Conservation (phyloP, 2,888 invertebrate species). For the Leucozona laternaria region DNA sequence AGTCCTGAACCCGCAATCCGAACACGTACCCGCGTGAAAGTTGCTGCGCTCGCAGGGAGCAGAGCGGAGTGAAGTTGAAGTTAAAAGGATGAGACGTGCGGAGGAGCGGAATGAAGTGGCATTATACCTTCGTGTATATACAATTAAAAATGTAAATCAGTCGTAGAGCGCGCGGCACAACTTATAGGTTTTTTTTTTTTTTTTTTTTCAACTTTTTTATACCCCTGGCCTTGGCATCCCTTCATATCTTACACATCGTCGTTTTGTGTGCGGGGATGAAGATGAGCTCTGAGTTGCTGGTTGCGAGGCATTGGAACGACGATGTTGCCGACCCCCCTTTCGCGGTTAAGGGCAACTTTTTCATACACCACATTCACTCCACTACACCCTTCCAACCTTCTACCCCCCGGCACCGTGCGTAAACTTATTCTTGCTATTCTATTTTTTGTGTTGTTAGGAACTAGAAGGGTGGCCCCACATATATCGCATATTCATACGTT, state of each 20-base stretch:
- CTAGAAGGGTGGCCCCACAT: slow-evolving; percentile 74
- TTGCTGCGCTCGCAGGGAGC: slow-evolving; percentile 65
- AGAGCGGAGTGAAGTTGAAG: slow-evolving; percentile 1
- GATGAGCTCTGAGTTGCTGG: slow-evolving; percentile 32
- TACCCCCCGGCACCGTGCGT: slow-evolving; percentile 3
- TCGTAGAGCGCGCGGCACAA: slow-evolving; percentile 75
- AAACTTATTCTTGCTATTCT: slow-evolving; percentile 54
- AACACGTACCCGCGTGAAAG: slow-evolving; percentile 76
- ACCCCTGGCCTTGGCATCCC: slow-evolving; percentile 72
- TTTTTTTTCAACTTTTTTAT: neutral
- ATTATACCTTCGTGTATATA: slow-evolving; percentile 78
- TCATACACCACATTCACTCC: slow-evolving; percentile 20
- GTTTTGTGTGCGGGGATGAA: slow-evolving; percentile 41
- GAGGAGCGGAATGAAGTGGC: slow-evolving; percentile 70
- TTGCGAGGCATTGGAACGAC: neutral
- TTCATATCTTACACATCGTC: slow-evolving; percentile 52
- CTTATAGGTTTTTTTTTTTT: slow-evolving; percentile 34
- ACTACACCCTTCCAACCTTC: neutral
- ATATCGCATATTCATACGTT: slow-evolving; percentile 64
- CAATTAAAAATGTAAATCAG: slow-evolving; percentile 82
- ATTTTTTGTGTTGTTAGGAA: slow-evolving; percentile 73
- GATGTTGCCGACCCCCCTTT: slow-evolving; percentile 32
- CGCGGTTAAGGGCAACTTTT: slow-evolving; percentile 78
- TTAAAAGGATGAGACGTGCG: slow-evolving; percentile 10
- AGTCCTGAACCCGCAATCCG: slow-evolving; percentile 74